Conservation (phyloP, 2,888 invertebrate genomes). For the Acleris laterana region DNA sequence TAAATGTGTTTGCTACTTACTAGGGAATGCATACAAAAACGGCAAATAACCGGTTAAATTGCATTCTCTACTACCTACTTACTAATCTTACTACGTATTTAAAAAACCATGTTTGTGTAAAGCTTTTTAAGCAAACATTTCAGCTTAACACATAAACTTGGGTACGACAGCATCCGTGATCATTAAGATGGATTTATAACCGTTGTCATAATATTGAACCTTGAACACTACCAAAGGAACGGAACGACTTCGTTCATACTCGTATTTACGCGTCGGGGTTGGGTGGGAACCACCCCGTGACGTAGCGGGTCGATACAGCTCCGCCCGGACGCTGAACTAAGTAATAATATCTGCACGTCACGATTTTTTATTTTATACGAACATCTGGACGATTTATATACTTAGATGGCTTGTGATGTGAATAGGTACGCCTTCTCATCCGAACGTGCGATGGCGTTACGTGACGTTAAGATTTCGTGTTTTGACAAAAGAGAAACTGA, state of each 20-base stretch:
- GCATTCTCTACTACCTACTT: too few species aligned
- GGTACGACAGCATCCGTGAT: neutral
- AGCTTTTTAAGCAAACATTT: too few species aligned
- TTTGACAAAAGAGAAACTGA: too few species aligned
- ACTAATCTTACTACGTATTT: too few species aligned
- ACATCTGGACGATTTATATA: neutral
- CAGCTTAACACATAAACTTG: too few species aligned
- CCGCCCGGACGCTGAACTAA: constrained; percentile 59
- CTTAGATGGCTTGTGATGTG: neutral
- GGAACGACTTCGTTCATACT: neutral
- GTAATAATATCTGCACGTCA: constrained; percentile 46
- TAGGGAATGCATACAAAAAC: too few species aligned
- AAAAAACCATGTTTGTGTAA: too few species aligned
- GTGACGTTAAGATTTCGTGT: too few species aligned
- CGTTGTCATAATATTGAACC: neutral
- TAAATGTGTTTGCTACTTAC: too few species aligned
- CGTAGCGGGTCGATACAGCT: constrained; percentile 65
- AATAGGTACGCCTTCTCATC: neutral
- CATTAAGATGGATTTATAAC: neutral
- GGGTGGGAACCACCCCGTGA: constrained; percentile 40
- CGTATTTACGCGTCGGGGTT: neutral
- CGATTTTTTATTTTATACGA: constrained; percentile 31
- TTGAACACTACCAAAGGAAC: neutral
- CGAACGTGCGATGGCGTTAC: neutral
- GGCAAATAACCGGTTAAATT: too few species aligned